phyloP scores from a whole-genome alignment of 2,113 vertebrate genomes.

The Geococcyx californianus region DNA sequence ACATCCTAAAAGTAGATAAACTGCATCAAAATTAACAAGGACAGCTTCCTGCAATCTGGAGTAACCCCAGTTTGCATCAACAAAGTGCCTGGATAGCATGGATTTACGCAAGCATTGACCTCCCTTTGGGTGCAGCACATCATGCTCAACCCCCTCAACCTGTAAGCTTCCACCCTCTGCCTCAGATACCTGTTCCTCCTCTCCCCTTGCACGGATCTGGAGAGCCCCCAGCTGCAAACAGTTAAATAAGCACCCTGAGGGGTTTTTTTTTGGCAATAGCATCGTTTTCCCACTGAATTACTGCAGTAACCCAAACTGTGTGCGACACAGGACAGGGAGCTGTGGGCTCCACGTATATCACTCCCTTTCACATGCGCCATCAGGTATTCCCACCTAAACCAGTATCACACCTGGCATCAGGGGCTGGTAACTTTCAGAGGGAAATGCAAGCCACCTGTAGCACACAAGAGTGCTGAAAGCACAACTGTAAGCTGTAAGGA shows the following conservation, averaged over 20 bases:
- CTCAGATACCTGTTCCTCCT: neutral
- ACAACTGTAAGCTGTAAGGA: neutral
- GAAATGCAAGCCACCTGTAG: neutral
- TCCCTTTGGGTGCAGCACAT: too few relatives aligned
- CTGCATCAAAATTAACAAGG: neutral
- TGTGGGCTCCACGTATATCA: neutral
- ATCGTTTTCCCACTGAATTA: neutral
- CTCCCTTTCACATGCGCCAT: accelerated
- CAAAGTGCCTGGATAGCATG: neutral
- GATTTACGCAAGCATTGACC: neutral
- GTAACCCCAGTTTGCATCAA: neutral
- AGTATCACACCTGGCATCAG: neutral
- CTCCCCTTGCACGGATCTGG: neutral
- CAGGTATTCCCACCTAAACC: neutral
- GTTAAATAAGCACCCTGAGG: neutral
- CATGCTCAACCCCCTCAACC: neutral
- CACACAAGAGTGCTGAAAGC: neutral
- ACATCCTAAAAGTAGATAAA: neutral
- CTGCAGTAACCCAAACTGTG: neutral
- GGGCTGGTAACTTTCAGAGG: neutral
- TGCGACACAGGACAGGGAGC: neutral
- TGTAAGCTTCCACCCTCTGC: neutral
- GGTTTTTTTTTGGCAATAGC: neutral
- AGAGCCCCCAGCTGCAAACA: neutral
- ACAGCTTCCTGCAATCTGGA: neutral